Percentiles rank a stretch among this genome's conserved stretches.
Evolutionary conservation across 1,140 invertebrate species (phyloP).

Genomic region (Eubasilissa regina): DNA sequence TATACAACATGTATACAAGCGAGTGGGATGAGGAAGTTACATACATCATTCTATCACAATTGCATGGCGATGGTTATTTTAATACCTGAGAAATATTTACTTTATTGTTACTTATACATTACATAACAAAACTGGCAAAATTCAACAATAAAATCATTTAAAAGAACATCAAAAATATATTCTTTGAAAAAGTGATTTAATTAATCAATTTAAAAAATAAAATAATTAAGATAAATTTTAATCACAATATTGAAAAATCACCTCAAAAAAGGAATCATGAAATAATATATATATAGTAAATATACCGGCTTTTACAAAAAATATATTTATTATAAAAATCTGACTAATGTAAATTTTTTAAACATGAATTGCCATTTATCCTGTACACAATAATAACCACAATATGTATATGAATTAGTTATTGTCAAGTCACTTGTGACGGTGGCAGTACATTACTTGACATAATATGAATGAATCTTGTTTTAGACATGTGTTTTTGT

Average conservation of each 20-base stretch:
- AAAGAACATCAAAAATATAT: conserved; percentile 16
- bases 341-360: too few species aligned
- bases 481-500: too few species aligned
- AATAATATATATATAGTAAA: too few species aligned
- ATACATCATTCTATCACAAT: conserved; percentile 18
- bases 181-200: not conserved
- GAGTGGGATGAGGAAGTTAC: conserved; percentile 14
- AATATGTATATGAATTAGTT: too few species aligned
- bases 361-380: too few species aligned
- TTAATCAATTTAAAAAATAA: conserved; percentile 25
- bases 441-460: too few species aligned
- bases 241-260: conserved; percentile 37
- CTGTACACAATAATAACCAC: too few species aligned
- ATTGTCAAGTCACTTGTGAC: too few species aligned
- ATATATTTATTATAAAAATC: too few species aligned
- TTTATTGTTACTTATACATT: conserved; percentile 1
- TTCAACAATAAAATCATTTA: not conserved
- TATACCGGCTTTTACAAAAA: too few species aligned
- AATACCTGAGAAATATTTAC: not conserved
- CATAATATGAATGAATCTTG: too few species aligned
- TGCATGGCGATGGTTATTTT: not conserved
- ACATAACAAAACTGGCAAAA: conserved; percentile 28
- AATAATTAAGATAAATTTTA: conserved; percentile 32
- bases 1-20: conserved; percentile 16
- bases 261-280: not conserved